Conservation (phyloP, 92 coral and sea anemone species). For the Porites divaricata region DNA sequence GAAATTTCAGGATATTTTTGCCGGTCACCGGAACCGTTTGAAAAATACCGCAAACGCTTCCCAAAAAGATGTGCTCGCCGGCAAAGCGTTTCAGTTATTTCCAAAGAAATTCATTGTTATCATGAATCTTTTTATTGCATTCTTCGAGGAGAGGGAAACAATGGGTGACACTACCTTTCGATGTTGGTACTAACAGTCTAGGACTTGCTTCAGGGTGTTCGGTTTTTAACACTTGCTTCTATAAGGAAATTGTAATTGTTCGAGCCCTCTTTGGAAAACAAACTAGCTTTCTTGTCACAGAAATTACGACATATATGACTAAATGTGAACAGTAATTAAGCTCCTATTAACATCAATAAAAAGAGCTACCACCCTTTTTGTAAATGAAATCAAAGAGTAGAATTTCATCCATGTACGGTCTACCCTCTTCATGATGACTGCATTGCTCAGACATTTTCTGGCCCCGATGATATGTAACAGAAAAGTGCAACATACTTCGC, state of each 20-base stretch:
- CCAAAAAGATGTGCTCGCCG: not conserved
- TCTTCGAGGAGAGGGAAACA: too few relatives aligned
- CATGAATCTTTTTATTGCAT: too few relatives aligned
- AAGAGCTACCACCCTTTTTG: not conserved
- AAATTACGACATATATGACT: not conserved
- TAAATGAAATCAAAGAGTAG: not conserved
- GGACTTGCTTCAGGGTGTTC: too few relatives aligned
- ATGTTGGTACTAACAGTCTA: too few relatives aligned
- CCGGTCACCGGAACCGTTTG: constrained; percentile 45
- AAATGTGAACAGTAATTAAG: not conserved
- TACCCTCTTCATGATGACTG: not conserved
- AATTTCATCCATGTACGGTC: not conserved
- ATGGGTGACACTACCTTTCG: too few relatives aligned
- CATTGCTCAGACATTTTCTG: not conserved
- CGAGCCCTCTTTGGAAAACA: not conserved
- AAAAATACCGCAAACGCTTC: constrained; percentile 3
- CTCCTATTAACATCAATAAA: not conserved
- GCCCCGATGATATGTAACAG: not conserved
- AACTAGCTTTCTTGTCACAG: not conserved
- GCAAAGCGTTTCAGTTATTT: not conserved
- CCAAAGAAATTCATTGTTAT: not conserved
- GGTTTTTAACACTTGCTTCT: too few relatives aligned
- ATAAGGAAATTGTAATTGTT: not conserved
- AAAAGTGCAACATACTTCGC: constrained; percentile 17
- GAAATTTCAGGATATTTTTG: constrained; percentile 14